phyloP scores from a whole-genome alignment of 2,797 vertebrate genomes.

The Staurois parvus region DNA sequence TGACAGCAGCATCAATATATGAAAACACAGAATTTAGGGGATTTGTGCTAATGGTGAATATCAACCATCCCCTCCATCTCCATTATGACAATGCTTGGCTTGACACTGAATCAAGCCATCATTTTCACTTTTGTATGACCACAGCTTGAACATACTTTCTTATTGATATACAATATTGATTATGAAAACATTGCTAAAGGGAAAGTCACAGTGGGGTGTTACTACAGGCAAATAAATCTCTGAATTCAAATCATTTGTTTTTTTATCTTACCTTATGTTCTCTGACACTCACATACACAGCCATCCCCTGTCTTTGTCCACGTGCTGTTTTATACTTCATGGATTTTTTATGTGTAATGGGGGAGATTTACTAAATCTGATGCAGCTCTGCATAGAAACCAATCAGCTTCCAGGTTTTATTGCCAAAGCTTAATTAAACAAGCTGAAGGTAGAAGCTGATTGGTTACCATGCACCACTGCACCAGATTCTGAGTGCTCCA shows the following conservation, averaged over 20 bases:
- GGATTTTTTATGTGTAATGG: not conserved
- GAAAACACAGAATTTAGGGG: not conserved
- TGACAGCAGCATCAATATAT: not conserved
- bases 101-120: not conserved
- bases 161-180: constrained; percentile 34
- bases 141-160: not conserved
- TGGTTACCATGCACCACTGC: too few species aligned
- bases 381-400: too few species aligned
- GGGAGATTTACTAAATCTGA: too few species aligned
- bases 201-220: constrained; percentile 20
- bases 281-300: not conserved
- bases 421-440: too few species aligned
- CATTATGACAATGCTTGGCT: constrained; percentile 18
- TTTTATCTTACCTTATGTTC: constrained; percentile 19
- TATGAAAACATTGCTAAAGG: constrained; percentile 27
- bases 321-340: not conserved
- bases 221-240: constrained; percentile 15
- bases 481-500: too few species aligned
- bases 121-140: not conserved
- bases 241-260: constrained; percentile 26
- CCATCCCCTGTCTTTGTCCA: constrained; percentile 7
- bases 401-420: too few species aligned
- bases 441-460: too few species aligned
- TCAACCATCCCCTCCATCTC: not conserved
- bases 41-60: not conserved